Conservation (phyloP, 2,888 invertebrate genomes). For the Iphiclides podalirius region DNA sequence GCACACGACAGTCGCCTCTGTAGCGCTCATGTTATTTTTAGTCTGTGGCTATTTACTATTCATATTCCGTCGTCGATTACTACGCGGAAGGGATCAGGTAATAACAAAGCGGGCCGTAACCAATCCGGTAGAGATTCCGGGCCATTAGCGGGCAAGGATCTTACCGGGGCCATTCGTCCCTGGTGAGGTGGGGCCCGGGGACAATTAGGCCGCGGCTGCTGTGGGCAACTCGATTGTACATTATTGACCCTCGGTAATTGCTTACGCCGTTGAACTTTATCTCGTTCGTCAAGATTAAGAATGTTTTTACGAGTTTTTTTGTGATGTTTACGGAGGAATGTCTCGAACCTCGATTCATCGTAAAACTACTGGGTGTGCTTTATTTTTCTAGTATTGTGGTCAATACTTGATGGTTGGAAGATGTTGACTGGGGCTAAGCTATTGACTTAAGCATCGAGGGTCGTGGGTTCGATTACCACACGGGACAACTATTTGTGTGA, state of each 20-base stretch:
- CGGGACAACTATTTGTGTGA: too few species aligned
- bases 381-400: too few species aligned
- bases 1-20: not conserved
- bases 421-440: too few species aligned
- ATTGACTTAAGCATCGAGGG: too few species aligned
- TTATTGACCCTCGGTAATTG: constrained; percentile 39
- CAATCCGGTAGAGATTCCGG: constrained; percentile 44
- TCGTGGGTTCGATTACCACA: too few species aligned
- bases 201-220: constrained; percentile 44
- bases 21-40: not conserved
- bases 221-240: constrained; percentile 41
- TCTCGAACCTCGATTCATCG: constrained; percentile 11
- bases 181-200: constrained; percentile 29
- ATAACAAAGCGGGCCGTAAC: constrained; percentile 45
- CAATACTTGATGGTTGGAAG: too few species aligned
- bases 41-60: constrained; percentile 36
- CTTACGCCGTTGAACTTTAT: constrained; percentile 41
- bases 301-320: constrained; percentile 16
- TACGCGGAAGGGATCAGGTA: constrained; percentile 43
- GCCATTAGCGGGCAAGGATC: constrained; percentile 39
- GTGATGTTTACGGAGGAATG: not conserved
- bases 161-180: constrained; percentile 29
- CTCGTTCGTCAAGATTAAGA: constrained; percentile 28
- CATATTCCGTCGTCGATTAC: constrained; percentile 38
- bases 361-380: too few species aligned